phyloP scores from a whole-genome alignment of 2,888 invertebrate species.

The Rotaria macrura region DNA sequence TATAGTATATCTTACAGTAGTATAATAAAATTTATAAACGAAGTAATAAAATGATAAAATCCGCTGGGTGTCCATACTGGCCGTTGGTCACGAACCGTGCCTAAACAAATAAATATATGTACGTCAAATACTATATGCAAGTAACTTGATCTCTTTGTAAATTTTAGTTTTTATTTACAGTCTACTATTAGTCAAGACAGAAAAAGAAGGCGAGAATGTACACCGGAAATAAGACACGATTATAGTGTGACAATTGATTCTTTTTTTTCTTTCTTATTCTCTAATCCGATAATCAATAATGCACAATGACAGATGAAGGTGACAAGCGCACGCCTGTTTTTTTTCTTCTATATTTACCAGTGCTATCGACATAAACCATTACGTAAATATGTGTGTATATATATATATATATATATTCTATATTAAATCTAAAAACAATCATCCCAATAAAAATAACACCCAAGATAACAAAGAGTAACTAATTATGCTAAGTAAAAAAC shows the following conservation, averaged over 20 bases:
- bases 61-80: neutral
- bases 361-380: neutral
- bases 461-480: neutral
- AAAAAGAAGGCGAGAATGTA: neutral
- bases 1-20: neutral
- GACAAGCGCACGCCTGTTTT: neutral
- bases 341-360: neutral
- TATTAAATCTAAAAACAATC: neutral
- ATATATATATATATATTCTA: no score
- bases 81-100: neutral
- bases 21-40: neutral
- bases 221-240: neutral
- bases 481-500: neutral
- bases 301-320: neutral
- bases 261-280: neutral
- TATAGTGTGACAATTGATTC: slow-evolving; percentile 8
- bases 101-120: neutral
- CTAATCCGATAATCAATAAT: slow-evolving; percentile 1
- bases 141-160: slow-evolving; percentile 1
- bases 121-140: neutral
- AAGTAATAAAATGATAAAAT: neutral
- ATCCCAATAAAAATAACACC: neutral
- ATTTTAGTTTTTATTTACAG: neutral
- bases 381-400: neutral
- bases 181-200: neutral